A percentile compares a stretch with the other conserved stretches of the same genome.
Conservation (phyloP, 1,140 invertebrate genomes). For the Habropoda laboriosa region DNA sequence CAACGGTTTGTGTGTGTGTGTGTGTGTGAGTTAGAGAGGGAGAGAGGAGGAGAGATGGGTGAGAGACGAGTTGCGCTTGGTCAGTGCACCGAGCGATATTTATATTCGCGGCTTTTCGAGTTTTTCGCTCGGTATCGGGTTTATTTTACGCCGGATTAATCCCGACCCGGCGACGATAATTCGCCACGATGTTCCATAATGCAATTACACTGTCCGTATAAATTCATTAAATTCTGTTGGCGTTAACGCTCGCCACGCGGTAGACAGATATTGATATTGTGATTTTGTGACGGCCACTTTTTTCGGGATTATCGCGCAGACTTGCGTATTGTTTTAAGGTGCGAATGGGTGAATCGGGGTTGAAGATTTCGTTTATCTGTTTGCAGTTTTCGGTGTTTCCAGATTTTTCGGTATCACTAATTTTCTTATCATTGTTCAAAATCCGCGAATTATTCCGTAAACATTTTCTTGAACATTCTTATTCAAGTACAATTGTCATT, state of each 20-base stretch:
- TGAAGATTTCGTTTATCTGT: background rate
- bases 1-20: no score
- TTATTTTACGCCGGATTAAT: slow-evolving; percentile 47
- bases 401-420: no score
- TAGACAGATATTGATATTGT: background rate
- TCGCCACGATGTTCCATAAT: slow-evolving; percentile 33
- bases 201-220: slow-evolving; percentile 25
- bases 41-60: background rate
- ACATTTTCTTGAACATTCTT: no score
- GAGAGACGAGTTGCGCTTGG: slow-evolving; percentile 27
- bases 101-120: slow-evolving; percentile 43
- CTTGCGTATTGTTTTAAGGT: no score
- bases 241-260: no score
- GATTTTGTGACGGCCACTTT: no score
- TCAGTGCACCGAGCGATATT: slow-evolving; percentile 44
- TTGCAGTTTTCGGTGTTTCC: no score
- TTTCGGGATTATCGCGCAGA: no score
- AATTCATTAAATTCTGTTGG: slow-evolving; percentile 25
- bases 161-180: slow-evolving; percentile 23
- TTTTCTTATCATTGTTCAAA: no score
- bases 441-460: no score
- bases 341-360: no score
- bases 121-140: slow-evolving; percentile 37
- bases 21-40: background rate
- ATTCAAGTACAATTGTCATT: no score